phyloP scores from a whole-genome alignment of 2,888 invertebrate species.

The Caenorhabditis wallacei region DNA sequence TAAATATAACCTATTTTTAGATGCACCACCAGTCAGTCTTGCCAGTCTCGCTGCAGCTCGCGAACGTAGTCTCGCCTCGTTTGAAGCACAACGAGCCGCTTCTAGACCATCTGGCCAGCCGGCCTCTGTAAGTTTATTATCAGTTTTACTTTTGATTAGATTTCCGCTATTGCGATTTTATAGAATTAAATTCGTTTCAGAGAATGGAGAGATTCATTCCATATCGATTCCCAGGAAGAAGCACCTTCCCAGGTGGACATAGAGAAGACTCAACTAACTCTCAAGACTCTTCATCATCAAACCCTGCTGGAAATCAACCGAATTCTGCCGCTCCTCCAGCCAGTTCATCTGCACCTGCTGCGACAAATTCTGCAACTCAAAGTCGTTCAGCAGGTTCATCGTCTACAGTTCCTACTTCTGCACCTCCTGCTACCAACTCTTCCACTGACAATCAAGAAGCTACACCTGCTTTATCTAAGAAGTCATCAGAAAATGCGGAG shows the following conservation, averaged over 20 bases:
- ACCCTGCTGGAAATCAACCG: background rate
- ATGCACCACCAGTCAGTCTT: background rate
- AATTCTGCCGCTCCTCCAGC: background rate
- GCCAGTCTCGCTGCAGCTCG: constrained; percentile 8
- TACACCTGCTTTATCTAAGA: constrained; percentile 12
- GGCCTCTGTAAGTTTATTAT: background rate
- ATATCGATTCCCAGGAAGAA: constrained; percentile 12
- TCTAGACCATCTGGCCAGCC: background rate
- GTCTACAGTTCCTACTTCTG: background rate
- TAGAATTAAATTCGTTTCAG: no score
- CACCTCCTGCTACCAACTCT: background rate
- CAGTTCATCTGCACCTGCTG: background rate
- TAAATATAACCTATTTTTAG: background rate
- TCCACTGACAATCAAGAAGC: constrained; percentile 13
- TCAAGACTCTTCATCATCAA: constrained; percentile 10
- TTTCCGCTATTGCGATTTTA: no score
- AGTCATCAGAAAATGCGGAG: constrained; percentile 14
- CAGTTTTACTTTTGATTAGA: background rate
- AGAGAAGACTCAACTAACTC: constrained; percentile 19
- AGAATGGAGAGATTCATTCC: constrained; percentile 34
- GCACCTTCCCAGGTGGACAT: background rate
- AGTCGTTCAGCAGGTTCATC: constrained; percentile 3
- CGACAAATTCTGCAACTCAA: background rate
- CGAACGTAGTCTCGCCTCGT: constrained; percentile 13
- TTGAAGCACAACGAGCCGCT: background rate